phyloP scores from a whole-genome alignment of 2,113 vertebrate genomes.

The Syrrhaptes paradoxus region DNA sequence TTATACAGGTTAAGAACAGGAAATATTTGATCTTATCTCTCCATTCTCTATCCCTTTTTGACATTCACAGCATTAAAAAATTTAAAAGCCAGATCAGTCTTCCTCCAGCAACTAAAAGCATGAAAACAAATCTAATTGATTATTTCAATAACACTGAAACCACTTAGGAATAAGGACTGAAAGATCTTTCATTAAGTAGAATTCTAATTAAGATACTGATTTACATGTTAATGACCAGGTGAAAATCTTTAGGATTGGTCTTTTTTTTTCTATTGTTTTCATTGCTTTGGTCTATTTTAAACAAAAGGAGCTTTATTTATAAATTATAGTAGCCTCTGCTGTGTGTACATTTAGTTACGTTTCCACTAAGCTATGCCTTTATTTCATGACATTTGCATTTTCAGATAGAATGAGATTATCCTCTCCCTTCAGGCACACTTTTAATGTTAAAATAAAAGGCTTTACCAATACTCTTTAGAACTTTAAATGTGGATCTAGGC shows the following conservation, averaged over 20 bases:
- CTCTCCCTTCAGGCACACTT: neutral
- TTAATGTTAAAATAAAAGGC: neutral
- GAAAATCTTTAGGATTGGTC: neutral
- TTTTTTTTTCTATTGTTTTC: neutral
- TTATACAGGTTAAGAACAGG: conserved; percentile 45
- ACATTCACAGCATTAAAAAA: neutral
- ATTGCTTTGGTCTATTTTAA: neutral
- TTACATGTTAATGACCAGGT: conserved; percentile 50
- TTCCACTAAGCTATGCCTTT: neutral
- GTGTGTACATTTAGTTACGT: neutral
- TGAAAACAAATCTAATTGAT: conserved; percentile 49
- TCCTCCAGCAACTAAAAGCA: conserved; percentile 7
- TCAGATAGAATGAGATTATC: neutral
- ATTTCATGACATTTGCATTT: neutral
- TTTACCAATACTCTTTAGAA: neutral
- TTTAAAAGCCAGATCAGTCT: neutral
- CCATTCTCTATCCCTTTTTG: neutral
- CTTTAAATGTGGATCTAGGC: neutral
- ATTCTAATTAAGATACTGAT: conserved; percentile 58
- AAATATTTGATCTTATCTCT: conserved; percentile 43
- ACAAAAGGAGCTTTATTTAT: neutral
- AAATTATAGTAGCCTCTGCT: neutral
- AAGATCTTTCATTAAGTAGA: conserved; percentile 26
- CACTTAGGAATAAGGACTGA: neutral
- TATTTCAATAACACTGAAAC: conserved; percentile 35